Evolutionary conservation across 2,888 invertebrate genomes (phyloP), one percentile per base, ranked within the genome.

Genomic region (Autographa pulchrina): DNA sequence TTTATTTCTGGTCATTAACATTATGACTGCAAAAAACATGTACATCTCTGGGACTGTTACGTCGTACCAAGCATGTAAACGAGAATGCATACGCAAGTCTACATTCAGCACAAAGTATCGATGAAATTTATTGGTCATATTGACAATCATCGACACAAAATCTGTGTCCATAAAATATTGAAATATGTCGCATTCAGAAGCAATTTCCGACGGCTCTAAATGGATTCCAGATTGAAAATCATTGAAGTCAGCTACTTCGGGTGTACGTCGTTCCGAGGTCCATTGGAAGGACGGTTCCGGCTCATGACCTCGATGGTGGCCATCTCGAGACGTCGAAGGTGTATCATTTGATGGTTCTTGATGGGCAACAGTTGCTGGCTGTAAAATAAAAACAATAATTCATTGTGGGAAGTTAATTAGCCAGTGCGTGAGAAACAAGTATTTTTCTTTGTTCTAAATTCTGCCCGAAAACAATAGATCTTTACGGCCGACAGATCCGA

Each of bases 11-110:
- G 62, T 62, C 43, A 82, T 72, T 41, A 82, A 68, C 73, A 80
- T 77, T 52, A 68, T 75, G 60, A 81, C 62, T 54, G 70, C 73
- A 58, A 76, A 72, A 73, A 81, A 79, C n/a, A 77, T 70, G 63
- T 75, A 77, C 60, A 80, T 72, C 56, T 78, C 72, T 38, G 67
- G 65, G 68, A 65, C 54, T 25, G 69, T 75, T 60, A 77, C 72
- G 64, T 79, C 72, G 61, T 70, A 43, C 74, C 77, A 80, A 59
- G 54, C 62, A 56, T 70, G 74, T 58, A 74, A 31, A 35, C 78
- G 69, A n/a, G 78, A 78, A 75, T 78, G 75, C 52, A 70, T 61
- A 65, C 48, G 31, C 48, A 48, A 62, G 43, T 43, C 43, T 31
- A 25, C 52, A 52, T 62, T 68, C 18, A 62, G 31, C 16, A 62